Conservation (phyloP, 2,113 vertebrate species). For the Bostrychus sinensis region DNA sequence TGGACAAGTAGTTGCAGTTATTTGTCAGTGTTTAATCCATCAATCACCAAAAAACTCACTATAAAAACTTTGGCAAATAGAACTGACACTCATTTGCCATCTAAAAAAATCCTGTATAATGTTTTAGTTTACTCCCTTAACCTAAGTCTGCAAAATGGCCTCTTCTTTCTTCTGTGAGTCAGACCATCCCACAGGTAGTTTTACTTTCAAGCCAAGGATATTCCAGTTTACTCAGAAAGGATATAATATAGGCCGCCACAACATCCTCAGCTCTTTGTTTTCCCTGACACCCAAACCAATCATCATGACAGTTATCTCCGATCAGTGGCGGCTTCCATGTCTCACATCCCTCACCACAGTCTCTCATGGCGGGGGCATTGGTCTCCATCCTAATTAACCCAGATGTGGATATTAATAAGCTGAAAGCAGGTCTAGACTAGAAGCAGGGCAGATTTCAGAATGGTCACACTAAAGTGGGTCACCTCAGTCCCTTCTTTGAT, state of each 20-base stretch:
- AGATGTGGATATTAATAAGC: slow-evolving; percentile 82
- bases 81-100: no score
- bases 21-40: no score
- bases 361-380: slow-evolving; percentile 49
- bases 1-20: no score
- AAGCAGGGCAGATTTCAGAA: slow-evolving; percentile 78
- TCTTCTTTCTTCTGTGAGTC: neutral
- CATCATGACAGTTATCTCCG: slow-evolving; percentile 28
- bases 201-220: neutral
- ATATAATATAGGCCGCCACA: slow-evolving; percentile 25
- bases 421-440: slow-evolving; percentile 76
- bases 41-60: no score
- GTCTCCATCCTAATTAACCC: slow-evolving; percentile 84
- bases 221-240: slow-evolving; percentile 6
- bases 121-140: no score
- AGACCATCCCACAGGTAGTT: neutral
- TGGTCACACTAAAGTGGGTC: slow-evolving; percentile 78
- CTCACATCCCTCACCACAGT: slow-evolving; percentile 2
- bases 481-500: slow-evolving; percentile 54
- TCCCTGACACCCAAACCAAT: slow-evolving; percentile 48
- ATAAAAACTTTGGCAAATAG: no score
- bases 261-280: neutral
- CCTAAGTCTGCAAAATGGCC: neutral
- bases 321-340: slow-evolving; percentile 32
- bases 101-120: no score